Evolutionary conservation across 2,113 vertebrate genomes (phyloP).

Genomic region (Zosterops hypoxanthus): DNA sequence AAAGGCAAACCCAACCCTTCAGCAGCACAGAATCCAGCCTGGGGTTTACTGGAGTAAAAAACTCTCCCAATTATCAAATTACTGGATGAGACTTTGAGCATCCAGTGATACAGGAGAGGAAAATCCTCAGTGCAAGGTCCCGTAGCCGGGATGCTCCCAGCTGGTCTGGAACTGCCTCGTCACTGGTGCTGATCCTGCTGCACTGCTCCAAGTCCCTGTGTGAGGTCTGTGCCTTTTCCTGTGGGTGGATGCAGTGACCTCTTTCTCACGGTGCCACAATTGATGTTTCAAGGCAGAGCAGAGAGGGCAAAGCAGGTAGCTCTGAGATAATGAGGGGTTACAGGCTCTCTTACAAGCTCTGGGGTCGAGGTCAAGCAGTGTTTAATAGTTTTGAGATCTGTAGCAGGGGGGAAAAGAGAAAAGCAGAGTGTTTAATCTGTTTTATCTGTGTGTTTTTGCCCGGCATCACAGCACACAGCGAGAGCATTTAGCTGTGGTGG

Average conservation of each 20-base stretch:
- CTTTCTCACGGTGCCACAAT: background rate
- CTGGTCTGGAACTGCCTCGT: background rate
- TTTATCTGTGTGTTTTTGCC: background rate
- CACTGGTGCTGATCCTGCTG: background rate
- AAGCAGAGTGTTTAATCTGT: background rate
- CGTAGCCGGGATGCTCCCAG: background rate
- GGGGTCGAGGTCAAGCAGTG: background rate
- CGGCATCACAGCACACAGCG: background rate
- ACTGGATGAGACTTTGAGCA: background rate
- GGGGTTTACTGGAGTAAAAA: background rate
- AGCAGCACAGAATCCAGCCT: background rate
- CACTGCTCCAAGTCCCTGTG: rapidly evolving
- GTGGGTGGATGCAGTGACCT: background rate
- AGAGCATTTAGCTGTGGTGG: background rate
- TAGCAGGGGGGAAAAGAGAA: background rate
- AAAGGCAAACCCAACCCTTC: background rate
- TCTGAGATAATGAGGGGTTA: background rate
- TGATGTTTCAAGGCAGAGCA: background rate
- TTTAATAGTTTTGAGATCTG: background rate
- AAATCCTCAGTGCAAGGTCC: background rate
- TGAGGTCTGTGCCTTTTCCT: background rate
- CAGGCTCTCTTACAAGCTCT: background rate
- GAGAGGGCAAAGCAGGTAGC: background rate
- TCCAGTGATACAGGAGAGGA: background rate
- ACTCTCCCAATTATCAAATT: background rate